Percentiles rank a stretch among this genome's conserved stretches.
phyloP scores from a whole-genome alignment of 2,113 vertebrate species.

The Saccopteryx leptura region DNA sequence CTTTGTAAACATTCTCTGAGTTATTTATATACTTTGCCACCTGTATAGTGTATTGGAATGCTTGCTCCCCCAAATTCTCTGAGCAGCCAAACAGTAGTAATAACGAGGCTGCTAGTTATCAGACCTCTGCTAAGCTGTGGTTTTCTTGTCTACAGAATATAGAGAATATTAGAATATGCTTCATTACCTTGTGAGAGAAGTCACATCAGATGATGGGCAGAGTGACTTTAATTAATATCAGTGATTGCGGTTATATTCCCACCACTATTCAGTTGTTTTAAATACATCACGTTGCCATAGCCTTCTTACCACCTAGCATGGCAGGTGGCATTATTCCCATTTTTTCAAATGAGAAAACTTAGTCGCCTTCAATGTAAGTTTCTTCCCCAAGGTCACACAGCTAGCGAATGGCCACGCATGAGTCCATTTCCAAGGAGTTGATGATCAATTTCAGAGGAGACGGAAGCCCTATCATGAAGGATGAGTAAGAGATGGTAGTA shows the following conservation, averaged over 20 bases:
- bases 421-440: background rate
- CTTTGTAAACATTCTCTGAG: slow-evolving; percentile 54
- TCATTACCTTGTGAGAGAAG: slow-evolving; percentile 1
- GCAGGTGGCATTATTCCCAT: background rate
- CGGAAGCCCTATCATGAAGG: background rate
- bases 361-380: background rate
- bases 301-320: background rate
- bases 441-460: background rate
- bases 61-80: background rate
- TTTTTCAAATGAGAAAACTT: slow-evolving; percentile 36
- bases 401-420: background rate
- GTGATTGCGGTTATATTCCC: background rate
- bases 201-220: background rate
- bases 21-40: slow-evolving; percentile 24
- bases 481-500: background rate
- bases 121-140: background rate
- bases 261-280: background rate
- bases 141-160: slow-evolving; percentile 41
- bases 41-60: slow-evolving; percentile 16
- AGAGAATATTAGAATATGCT: slow-evolving; percentile 27
- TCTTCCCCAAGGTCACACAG: slow-evolving; percentile 39
- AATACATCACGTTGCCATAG: background rate
- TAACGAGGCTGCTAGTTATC: slow-evolving; percentile 10
- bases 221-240: slow-evolving; percentile 41
- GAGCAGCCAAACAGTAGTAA: slow-evolving; percentile 24